Base-by-base conservation (phyloP, 2,797 vertebrate species). In the Pagetopsis macropterus region DNA sequence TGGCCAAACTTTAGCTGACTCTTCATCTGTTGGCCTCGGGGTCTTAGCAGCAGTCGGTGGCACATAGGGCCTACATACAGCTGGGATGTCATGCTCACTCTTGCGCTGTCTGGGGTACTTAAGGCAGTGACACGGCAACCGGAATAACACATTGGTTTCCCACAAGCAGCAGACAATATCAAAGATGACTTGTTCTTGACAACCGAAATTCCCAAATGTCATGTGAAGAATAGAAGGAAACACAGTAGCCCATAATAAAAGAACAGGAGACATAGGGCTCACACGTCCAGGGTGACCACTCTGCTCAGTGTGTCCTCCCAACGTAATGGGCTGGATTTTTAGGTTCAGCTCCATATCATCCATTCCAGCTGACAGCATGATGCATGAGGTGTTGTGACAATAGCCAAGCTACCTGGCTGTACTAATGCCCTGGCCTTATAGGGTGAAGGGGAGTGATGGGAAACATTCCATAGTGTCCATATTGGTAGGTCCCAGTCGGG, bases 81-180 rank as follows among this genome's bases (percentile, higher is more conserved):
- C 71, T 59, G 71, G 72, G 82, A 82, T 88, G 89, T 90, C 88
- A 80, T 16, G 44, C 73, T 85, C 70, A 67, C 82, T 87, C 81
- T 49, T 44, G 19, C 64, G 67, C 78, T 86, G 86, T 87, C 87
- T 76, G 75, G 76, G 72, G 15, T 54, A 84, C 83, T 87, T 82
- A 63, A 72, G 79, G 78, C 80, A 61, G 41, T 40, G 4, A 70
- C 67, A 48, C 37, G 8, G 65, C 57, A 56, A 88, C 78, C 40
- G 72, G 56, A 78, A 56, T 69, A 65, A 75, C 82, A 70, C 80
- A 76, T 45, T 12, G 59, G 69, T 37, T 79, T 80, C 52, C 72
- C 82, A 76, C 67, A 54, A 71, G 79, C 60, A 7, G 73, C 65
- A 80, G 67, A 66, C 49, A 49, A 66, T 84, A 87, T 86, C 83